Evolutionary conservation across 2,113 vertebrate species (phyloP).

Genomic region (Danio rerio): DNA sequence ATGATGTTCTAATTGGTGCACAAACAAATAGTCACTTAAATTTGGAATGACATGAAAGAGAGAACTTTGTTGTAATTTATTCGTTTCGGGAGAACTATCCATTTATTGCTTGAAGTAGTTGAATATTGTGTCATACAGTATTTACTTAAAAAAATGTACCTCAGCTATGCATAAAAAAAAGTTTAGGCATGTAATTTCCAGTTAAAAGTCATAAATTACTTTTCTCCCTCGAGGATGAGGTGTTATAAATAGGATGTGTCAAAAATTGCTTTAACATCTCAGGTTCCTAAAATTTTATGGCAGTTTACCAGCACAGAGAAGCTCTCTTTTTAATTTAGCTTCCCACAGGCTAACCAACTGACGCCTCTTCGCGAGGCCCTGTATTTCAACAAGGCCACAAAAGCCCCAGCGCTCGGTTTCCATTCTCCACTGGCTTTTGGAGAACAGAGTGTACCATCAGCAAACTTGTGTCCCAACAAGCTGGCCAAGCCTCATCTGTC

Average conservation of each 20-base stretch:
- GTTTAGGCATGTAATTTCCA: slow-evolving; percentile 10
- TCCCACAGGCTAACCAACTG: slow-evolving; percentile 86
- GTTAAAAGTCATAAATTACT: slow-evolving; percentile 73
- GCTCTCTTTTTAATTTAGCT: slow-evolving; percentile 89
- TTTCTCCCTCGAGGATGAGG: slow-evolving; percentile 75
- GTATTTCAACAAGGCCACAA: slow-evolving; percentile 91
- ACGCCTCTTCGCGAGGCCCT: slow-evolving; percentile 87
- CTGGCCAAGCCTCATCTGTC: slow-evolving; percentile 84
- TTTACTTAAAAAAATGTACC: not conserved
- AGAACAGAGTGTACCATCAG: slow-evolving; percentile 82
- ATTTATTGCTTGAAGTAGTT: too few relatives aligned
- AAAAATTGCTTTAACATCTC: slow-evolving; percentile 76
- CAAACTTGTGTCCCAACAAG: slow-evolving; percentile 77
- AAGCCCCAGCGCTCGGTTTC: slow-evolving; percentile 78
- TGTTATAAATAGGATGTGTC: slow-evolving; percentile 94
- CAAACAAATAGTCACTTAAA: too few relatives aligned
- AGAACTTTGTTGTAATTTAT: too few relatives aligned
- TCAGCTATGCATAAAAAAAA: not conserved
- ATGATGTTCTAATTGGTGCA: too few relatives aligned
- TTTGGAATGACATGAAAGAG: too few relatives aligned
- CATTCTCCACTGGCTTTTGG: slow-evolving; percentile 73
- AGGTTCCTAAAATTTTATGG: slow-evolving; percentile 81
- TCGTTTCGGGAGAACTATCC: too few relatives aligned
- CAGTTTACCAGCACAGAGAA: slow-evolving; percentile 76
- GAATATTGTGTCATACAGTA: not conserved